Evolutionary conservation across 2,888 invertebrate genomes (phyloP).

Genomic region (Dusona sp.): DNA sequence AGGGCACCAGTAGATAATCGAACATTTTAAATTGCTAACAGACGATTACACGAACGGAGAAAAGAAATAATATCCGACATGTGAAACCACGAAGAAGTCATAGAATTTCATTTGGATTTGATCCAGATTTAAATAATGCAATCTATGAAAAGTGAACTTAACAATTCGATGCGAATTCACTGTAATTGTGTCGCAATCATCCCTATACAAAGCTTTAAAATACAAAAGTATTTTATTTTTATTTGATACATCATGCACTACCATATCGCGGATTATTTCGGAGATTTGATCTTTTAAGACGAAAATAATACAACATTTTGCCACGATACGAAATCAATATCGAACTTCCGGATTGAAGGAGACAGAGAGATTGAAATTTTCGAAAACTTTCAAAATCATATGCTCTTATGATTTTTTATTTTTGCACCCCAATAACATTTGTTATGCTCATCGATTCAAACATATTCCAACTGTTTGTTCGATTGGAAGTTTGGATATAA

Average conservation of each 20-base stretch:
- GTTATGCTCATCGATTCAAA: not conserved
- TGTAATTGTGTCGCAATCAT: not conserved
- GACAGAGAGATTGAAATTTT: not conserved
- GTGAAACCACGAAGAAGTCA: not conserved
- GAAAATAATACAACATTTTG: not conserved
- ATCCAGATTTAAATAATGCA: not conserved
- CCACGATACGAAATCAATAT: not conserved
- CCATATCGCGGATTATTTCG: too few relatives aligned
- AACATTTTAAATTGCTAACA: slow-evolving; percentile 40
- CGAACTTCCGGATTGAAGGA: not conserved
- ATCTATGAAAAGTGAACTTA: not conserved
- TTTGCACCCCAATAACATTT: not conserved
- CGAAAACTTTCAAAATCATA: not conserved
- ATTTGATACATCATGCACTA: not conserved
- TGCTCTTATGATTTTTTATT: not conserved
- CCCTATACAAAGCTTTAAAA: not conserved
- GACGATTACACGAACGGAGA: not conserved
- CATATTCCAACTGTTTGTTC: not conserved
- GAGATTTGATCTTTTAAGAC: not conserved
- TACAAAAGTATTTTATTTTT: not conserved
- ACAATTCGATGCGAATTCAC: too few relatives aligned
- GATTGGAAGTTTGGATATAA: not conserved
- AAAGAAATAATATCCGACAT: not conserved
- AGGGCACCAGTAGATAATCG: slow-evolving; percentile 27
- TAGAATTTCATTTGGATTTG: not conserved